Evolutionary conservation across 1,140 invertebrate genomes (phyloP).

Genomic region (Babylonia areolata): DNA sequence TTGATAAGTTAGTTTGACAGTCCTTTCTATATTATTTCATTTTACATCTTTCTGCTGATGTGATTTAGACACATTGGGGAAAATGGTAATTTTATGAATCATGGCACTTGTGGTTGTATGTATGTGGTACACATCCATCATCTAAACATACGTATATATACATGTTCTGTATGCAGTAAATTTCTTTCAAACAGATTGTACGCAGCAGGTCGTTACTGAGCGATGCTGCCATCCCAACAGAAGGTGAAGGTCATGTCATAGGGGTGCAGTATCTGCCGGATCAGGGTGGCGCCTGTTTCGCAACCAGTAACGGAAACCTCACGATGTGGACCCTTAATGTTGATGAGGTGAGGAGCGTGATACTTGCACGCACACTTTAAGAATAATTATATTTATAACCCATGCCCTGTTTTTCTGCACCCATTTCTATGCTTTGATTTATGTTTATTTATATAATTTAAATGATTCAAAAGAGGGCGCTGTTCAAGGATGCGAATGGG

Average conservation of each 20-base stretch:
- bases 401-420: not conserved
- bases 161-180: not conserved
- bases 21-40: not conserved
- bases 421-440: not conserved
- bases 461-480: too few relatives aligned
- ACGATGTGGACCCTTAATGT: conserved; percentile 57
- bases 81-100: not conserved
- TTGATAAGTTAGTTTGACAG: not conserved
- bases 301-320: conserved; percentile 62
- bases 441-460: too few relatives aligned
- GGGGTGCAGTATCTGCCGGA: conserved; percentile 65
- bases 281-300: conserved; percentile 65
- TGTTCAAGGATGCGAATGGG: too few relatives aligned
- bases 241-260: conserved; percentile 55
- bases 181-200: conserved; percentile 14
- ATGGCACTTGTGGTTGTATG: not conserved
- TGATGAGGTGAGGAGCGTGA: conserved; percentile 48
- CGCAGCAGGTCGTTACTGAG: conserved; percentile 24
- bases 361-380: not conserved
- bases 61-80: not conserved
- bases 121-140: too few relatives aligned
- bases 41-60: not conserved
- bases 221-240: conserved; percentile 48
- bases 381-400: too few relatives aligned
- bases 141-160: not conserved